Conservation (phyloP, 2,113 vertebrate species). For the Pimephales promelas region DNA sequence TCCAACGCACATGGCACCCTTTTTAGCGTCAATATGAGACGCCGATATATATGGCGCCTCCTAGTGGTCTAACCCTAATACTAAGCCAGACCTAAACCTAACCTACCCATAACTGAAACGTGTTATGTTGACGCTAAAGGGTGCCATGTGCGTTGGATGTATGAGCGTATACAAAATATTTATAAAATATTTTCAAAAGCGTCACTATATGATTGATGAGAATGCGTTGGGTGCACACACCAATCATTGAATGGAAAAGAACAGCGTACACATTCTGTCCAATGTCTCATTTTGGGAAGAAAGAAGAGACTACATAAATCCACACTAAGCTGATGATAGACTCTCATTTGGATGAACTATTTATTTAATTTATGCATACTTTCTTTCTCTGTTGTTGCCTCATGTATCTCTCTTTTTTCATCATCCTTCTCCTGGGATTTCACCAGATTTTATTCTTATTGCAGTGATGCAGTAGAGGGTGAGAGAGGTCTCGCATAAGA, state of each 20-base stretch:
- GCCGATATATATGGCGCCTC: no score
- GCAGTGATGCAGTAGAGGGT: slow-evolving; percentile 26
- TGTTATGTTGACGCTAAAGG: no score
- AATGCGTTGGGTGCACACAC: no score
- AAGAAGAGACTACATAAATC: not conserved
- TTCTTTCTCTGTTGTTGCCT: slow-evolving; percentile 19
- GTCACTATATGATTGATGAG: no score
- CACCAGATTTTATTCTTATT: slow-evolving; percentile 23
- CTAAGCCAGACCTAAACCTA: no score
- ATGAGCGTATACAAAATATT: no score
- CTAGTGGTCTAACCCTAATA: no score
- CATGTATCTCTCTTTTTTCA: slow-evolving; percentile 15
- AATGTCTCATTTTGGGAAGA: not conserved
- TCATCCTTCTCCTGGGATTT: slow-evolving; percentile 24
- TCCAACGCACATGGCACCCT: no score
- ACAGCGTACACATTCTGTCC: not conserved
- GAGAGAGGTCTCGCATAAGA: slow-evolving; percentile 39
- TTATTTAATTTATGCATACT: not conserved
- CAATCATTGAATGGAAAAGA: not conserved
- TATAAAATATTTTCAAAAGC: no score
- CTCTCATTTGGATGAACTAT: not conserved
- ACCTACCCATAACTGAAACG: no score
- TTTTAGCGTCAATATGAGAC: no score
- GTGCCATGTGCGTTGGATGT: no score
- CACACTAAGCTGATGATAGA: not conserved